Evolutionary conservation across 2,113 vertebrate species (phyloP).

Genomic region (Diadophis punctatus): DNA sequence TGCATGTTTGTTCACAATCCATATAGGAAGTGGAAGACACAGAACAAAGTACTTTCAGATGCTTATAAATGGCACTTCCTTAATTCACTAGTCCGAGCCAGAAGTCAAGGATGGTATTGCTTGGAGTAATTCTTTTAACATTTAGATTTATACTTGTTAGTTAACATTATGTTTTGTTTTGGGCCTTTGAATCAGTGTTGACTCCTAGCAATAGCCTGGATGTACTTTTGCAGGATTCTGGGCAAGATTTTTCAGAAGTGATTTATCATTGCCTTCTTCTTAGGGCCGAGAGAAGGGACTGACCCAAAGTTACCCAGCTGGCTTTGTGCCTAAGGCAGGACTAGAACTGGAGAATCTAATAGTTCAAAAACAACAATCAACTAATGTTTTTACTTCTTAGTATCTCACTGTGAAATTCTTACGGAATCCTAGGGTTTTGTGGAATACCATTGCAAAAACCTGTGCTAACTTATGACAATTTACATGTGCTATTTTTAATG

Average conservation of each 20-base stretch:
- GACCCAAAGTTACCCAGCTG: neutral
- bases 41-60: neutral
- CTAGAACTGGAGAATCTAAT: neutral
- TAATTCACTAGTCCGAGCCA: neutral
- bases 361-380: neutral
- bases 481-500: neutral
- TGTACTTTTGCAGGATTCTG: neutral
- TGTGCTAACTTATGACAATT: neutral
- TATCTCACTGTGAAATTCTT: neutral
- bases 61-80: neutral
- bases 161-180: neutral
- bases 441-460: neutral
- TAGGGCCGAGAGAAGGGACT: neutral
- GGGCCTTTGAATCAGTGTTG: neutral
- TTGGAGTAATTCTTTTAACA: neutral
- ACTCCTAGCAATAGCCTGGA: too few species aligned
- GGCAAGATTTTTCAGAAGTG: neutral
- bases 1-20: neutral
- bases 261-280: neutral
- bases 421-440: neutral
- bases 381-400: neutral
- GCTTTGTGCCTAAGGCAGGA: neutral
- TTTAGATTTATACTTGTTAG: neutral
- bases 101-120: neutral
- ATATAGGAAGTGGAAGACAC: neutral